Conservation (phyloP, 2,888 invertebrate species). For the Cinara cedri region DNA sequence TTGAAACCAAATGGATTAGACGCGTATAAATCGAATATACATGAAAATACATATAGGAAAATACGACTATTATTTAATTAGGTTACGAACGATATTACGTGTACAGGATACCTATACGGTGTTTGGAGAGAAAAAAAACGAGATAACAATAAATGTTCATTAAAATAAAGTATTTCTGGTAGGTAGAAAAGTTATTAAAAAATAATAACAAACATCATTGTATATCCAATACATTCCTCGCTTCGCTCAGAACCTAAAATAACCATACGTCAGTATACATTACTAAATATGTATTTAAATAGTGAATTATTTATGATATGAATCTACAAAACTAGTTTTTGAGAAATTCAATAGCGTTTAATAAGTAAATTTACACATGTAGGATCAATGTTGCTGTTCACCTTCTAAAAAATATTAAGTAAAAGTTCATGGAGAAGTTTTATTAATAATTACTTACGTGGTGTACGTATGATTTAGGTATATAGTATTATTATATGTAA, state of each 20-base stretch:
- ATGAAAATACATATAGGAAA: not conserved
- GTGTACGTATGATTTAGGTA: not conserved
- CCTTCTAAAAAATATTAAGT: constrained; percentile 35
- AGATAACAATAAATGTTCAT: not conserved
- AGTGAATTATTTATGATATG: constrained; percentile 42
- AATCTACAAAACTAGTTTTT: constrained; percentile 38
- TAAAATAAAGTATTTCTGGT: too few relatives aligned
- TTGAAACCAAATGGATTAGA: not conserved
- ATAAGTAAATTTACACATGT: constrained; percentile 20
- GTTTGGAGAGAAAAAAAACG: not conserved
- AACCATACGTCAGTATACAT: not conserved
- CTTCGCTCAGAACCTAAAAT: too few relatives aligned
- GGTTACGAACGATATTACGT: not conserved
- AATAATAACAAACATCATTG: too few relatives aligned
- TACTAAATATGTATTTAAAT: too few relatives aligned
- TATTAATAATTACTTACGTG: constrained; percentile 24
- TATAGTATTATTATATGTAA: constrained; percentile 9
- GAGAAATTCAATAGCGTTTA: constrained; percentile 16
- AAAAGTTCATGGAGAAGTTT: constrained; percentile 38
- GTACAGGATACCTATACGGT: not conserved
- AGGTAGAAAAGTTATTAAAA: constrained; percentile 37
- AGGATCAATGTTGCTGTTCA: constrained; percentile 10
- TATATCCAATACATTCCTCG: too few relatives aligned
- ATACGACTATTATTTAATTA: not conserved
- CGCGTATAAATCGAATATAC: not conserved